phyloP scores from a whole-genome alignment of 1,140 invertebrate genomes.

The Goniozus legneri region DNA sequence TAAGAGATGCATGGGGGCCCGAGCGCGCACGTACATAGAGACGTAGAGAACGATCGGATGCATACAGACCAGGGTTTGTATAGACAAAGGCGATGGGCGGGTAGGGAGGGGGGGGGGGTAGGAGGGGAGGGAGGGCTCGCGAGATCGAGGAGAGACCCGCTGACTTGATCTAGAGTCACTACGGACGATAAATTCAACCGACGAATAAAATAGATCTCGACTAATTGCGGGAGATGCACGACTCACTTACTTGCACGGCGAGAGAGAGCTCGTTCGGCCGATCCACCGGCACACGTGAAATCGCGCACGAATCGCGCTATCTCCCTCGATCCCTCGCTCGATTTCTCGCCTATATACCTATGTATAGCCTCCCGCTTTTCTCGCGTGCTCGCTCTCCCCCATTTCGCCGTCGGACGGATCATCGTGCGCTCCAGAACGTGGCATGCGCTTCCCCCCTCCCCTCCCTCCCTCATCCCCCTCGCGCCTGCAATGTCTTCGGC shows the following conservation, averaged over 20 bases:
- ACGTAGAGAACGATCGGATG: no score
- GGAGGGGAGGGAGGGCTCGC: constrained; percentile 7
- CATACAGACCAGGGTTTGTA: no score
- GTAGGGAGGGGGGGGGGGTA: constrained; percentile 3
- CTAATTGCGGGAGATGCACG: constrained; percentile 55
- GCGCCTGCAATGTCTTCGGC: no score
- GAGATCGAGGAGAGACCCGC: constrained; percentile 1
- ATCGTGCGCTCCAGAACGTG: constrained; percentile 23
- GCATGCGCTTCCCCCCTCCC: constrained; percentile 14
- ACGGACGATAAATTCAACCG: constrained; percentile 47
- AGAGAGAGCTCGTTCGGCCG: no score
- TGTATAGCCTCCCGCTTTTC: no score
- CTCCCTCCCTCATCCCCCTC: no score
- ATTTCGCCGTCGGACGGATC: constrained; percentile 2
- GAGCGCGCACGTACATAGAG: background rate
- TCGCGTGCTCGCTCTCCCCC: no score
- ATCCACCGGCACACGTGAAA: no score
- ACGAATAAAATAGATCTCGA: constrained; percentile 52
- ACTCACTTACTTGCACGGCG: constrained; percentile 44
- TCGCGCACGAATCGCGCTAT: no score
- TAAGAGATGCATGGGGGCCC: constrained; percentile 3
- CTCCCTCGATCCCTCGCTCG: background rate
- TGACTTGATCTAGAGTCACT: constrained; percentile 44
- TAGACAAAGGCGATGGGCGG: constrained; percentile 3
- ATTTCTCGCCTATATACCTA: no score